Base-by-base conservation (phyloP, 2,113 vertebrate species). In the Notothenia coriiceps region DNA sequence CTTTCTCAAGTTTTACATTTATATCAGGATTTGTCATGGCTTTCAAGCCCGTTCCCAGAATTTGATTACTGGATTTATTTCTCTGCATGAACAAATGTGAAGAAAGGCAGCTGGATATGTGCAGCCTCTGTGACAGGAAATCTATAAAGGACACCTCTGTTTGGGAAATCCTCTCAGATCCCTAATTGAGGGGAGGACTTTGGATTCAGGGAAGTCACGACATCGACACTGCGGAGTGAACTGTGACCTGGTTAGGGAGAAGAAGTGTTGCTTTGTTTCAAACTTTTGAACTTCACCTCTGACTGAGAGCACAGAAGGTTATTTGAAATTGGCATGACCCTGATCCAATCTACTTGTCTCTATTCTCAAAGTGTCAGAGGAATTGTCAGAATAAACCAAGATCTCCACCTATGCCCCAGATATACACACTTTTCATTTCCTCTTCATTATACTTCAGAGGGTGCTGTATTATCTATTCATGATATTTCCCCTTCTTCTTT, bases 51-150 rank as follows among this genome's bases (percentile, higher is more conserved):
- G 49, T 56, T 80, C 68, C 80, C 80, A 68, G 79, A 94, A 93
- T 92, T 88, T 91, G 88, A 94, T 92, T 88, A 89, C 82, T 91
- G 92, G 92, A 93, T 94, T 94, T 93, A 88, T 91, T 91, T 83
- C 80, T 82, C 78, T 69, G 86, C 93, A 93, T 92, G 92, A 89
- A 93, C 87, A 86, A 79, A 87, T 79, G 86, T 89, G 80, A 81
- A 83, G 79, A 80, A 85, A 85, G 76, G 72, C 82, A 78, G 89
- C 78, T 83, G 85, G 86, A 91, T 91, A 74, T 91, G 91, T 86
- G 86, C 92, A 89, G 40, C 79, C 79, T 81, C 74, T 90, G 89
- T 92, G 90, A 91, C 88, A 83, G 66, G 52, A 92, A 93, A 93
- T 93, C 86, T 91, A 92, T 93, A 75, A 81, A 79, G 73, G 91